phyloP scores from a whole-genome alignment of 2,113 vertebrate species.

The Eupsittula cactorum region DNA sequence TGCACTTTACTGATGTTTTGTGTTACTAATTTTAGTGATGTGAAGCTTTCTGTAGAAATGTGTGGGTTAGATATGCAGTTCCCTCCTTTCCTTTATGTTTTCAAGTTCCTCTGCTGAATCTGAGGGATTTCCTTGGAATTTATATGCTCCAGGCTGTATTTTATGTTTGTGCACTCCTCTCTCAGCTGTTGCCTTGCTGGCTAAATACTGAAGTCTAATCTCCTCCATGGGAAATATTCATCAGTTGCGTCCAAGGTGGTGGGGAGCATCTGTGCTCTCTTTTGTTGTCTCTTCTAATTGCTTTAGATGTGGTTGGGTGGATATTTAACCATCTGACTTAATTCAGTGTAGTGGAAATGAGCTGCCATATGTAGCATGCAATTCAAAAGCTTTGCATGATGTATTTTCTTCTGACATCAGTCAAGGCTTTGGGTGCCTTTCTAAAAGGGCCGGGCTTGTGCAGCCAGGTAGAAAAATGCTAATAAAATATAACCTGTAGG shows the following conservation, averaged over 20 bases:
- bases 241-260: neutral
- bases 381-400: neutral
- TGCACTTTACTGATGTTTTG: neutral
- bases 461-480: neutral
- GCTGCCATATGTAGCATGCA: accelerated
- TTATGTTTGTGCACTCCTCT: neutral
- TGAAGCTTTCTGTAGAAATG: neutral
- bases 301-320: neutral
- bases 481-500: neutral
- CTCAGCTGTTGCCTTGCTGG: neutral
- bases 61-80: neutral
- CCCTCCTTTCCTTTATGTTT: neutral
- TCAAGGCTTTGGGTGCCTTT: neutral
- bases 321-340: neutral
- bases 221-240: neutral
- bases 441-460: neutral
- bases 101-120: neutral
- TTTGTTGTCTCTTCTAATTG: neutral
- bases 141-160: neutral
- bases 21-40: neutral
- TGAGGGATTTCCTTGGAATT: neutral
- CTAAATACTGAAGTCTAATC: neutral
- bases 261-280: neutral
- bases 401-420: neutral
- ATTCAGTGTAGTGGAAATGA: neutral